Evolutionary conservation across 1,140 invertebrate genomes (phyloP).

Genomic region (Micrasema minimum): DNA sequence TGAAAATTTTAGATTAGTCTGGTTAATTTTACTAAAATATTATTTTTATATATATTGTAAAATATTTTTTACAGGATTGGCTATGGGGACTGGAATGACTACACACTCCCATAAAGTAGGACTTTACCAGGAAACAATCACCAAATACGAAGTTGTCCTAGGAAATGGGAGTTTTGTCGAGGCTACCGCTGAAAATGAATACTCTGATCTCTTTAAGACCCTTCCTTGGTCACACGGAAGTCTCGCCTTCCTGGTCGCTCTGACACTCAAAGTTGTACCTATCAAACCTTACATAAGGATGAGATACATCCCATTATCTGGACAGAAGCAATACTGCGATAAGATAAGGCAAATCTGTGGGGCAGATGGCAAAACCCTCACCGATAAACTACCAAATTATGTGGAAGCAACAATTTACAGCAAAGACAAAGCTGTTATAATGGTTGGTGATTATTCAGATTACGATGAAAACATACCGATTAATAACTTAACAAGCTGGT

Average conservation of each 20-base stretch:
- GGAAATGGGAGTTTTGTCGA: constrained; percentile 77
- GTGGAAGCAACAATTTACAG: constrained; percentile 81
- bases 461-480: constrained; percentile 63
- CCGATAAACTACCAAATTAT: constrained; percentile 77
- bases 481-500: constrained; percentile 80
- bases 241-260: constrained; percentile 81
- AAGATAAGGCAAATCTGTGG: constrained; percentile 67
- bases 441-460: constrained; percentile 73
- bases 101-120: constrained; percentile 83
- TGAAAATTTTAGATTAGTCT: too few relatives aligned
- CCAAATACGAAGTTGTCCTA: constrained; percentile 79
- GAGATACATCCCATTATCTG: constrained; percentile 75
- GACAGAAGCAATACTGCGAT: constrained; percentile 74
- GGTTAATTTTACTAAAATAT: background rate
- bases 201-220: constrained; percentile 79
- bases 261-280: constrained; percentile 81
- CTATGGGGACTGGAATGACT: constrained; percentile 86
- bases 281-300: constrained; percentile 74
- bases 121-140: constrained; percentile 84
- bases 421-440: constrained; percentile 77
- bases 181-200: constrained; percentile 76
- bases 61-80: constrained; percentile 68
- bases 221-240: constrained; percentile 89
- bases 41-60: constrained; percentile 7
- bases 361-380: constrained; percentile 59